Evolutionary conservation across 2,797 vertebrate genomes (phyloP).

Genomic region (Smutsia gigantea): DNA sequence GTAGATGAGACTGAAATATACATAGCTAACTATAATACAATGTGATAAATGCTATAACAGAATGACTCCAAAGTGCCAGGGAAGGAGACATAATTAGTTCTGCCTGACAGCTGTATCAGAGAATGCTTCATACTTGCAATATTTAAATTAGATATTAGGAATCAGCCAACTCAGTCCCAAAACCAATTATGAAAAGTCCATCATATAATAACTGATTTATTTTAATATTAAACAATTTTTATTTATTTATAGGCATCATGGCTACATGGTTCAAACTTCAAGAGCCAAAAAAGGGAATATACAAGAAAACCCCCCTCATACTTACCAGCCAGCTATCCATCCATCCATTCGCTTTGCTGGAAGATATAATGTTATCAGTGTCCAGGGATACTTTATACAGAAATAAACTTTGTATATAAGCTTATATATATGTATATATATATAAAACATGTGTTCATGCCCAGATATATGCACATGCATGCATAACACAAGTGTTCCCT

Average conservation of each 20-base stretch:
- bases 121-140: neutral
- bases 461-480: neutral
- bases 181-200: conserved; percentile 31
- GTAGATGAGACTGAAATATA: neutral
- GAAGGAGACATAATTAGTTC: neutral
- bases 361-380: neutral
- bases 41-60: neutral
- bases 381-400: neutral
- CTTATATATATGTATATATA: neutral
- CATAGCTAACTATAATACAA: neutral
- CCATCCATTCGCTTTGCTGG: neutral
- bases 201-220: neutral
- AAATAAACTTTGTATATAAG: neutral
- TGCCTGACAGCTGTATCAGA: neutral
- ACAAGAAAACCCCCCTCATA: neutral
- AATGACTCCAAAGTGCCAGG: neutral
- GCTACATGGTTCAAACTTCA: conserved; percentile 20
- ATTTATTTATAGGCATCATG: neutral
- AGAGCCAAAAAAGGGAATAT: neutral
- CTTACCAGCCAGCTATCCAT: neutral
- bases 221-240: conserved; percentile 15
- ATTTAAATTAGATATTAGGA: neutral
- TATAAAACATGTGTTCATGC: neutral
- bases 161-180: conserved; percentile 13
- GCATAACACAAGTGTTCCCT: neutral